A percentile compares a stretch with the other conserved stretches of the same genome.
Conservation (phyloP, 2,888 invertebrate species). For the Acrobasis suavella region DNA sequence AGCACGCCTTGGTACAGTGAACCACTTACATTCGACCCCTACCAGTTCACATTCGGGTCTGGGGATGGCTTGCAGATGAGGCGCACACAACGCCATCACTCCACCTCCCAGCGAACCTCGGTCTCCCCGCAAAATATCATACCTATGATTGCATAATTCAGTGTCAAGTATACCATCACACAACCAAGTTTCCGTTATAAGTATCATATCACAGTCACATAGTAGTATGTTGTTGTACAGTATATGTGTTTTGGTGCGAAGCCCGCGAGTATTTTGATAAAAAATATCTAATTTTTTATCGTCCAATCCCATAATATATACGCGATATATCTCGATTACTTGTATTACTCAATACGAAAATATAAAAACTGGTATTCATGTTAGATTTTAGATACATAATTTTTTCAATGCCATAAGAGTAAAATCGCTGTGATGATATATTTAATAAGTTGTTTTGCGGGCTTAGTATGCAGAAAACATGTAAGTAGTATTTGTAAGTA, state of each 20-base stretch:
- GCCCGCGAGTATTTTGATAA: conserved; percentile 29
- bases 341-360: neutral
- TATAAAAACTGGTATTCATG: neutral
- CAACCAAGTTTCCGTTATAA: conserved; percentile 27
- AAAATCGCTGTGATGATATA: too few relatives aligned
- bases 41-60: conserved; percentile 19
- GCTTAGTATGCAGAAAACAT: too few relatives aligned
- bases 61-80: conserved; percentile 11
- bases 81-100: neutral
- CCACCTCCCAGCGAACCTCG: conserved; percentile 26
- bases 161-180: conserved; percentile 26
- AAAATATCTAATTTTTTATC: conserved; percentile 24
- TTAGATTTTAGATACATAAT: too few relatives aligned
- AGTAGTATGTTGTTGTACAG: conserved; percentile 25
- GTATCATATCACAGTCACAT: conserved; percentile 7
- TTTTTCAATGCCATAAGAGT: too few relatives aligned
- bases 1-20: conserved; percentile 19
- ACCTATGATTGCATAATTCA: conserved; percentile 24
- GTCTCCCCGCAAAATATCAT: conserved; percentile 28
- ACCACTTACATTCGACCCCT: conserved; percentile 24
- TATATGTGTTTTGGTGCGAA: conserved; percentile 27
- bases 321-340: neutral
- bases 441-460: too few relatives aligned
- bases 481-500: too few relatives aligned
- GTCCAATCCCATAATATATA: neutral